These are phyloP conservation scores for Coenobita brevimanus DNA, from an alignment of 1,140 invertebrate genomes.

Conservation along the genomic window DNA sequence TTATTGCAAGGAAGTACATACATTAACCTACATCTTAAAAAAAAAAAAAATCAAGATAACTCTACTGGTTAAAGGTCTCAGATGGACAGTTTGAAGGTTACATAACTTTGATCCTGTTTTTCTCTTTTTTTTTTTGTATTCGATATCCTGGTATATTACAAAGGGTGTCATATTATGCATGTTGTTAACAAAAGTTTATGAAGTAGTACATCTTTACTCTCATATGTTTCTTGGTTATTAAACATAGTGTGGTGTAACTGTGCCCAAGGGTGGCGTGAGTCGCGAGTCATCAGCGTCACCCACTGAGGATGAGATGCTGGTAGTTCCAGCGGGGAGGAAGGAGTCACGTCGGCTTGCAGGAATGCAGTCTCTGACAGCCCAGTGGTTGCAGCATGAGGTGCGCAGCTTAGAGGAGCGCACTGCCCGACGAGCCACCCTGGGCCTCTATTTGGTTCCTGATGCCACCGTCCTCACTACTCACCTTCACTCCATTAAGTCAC, in stretches of 20 bases:
- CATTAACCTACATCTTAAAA: too few relatives aligned
- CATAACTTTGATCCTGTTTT: too few relatives aligned
- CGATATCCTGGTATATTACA: too few relatives aligned
- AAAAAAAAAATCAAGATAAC: too few relatives aligned
- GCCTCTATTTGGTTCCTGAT: conserved; percentile 68
- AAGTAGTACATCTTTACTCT: too few relatives aligned
- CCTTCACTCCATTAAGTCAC: conserved; percentile 46
- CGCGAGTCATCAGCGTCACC: conserved; percentile 44
- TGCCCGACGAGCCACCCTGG: conserved; percentile 56
- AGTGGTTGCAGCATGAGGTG: conserved; percentile 85
- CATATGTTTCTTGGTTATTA: neutral
- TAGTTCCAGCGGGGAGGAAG: conserved; percentile 34
- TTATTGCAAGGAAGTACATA: too few relatives aligned
- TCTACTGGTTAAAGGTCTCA: too few relatives aligned
- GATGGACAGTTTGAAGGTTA: too few relatives aligned
- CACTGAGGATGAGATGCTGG: conserved; percentile 40
- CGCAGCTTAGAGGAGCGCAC: conserved; percentile 79
- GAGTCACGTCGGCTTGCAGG: conserved; percentile 72
- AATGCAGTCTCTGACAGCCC: conserved; percentile 84
- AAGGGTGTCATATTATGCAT: too few relatives aligned
- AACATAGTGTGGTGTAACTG: neutral
- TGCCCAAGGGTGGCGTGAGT: conserved; percentile 15
- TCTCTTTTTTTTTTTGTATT: too few relatives aligned
- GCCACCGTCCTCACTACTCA: conserved; percentile 61
- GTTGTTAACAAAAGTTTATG: too few relatives aligned